Percentiles rank a stretch among this genome's conserved stretches.
phyloP scores from a whole-genome alignment of 2,113 vertebrate species.

The Picathartes gymnocephalus region DNA sequence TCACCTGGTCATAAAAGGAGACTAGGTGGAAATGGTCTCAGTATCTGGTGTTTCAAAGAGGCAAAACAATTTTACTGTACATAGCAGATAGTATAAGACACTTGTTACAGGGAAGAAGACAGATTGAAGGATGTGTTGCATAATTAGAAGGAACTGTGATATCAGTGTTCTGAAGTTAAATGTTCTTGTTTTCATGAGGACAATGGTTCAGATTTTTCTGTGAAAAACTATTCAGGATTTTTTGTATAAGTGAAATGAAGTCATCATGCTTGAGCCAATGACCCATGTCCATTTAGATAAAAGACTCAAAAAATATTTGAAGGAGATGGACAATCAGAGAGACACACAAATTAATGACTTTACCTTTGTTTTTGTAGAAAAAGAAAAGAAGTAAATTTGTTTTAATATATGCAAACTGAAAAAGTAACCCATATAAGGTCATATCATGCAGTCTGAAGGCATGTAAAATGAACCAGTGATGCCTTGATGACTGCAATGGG shows the following conservation, averaged over 20 bases:
- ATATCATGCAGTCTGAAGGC: background rate
- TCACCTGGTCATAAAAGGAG: too few species aligned
- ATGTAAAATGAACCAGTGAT: background rate
- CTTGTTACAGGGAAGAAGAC: background rate
- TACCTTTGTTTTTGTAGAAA: background rate
- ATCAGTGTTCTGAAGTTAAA: background rate
- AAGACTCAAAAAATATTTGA: background rate
- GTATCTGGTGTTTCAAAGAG: background rate
- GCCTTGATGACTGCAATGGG: background rate
- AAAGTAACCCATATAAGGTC: background rate
- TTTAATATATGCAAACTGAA: background rate
- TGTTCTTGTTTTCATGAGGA: background rate
- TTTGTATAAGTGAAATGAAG: background rate
- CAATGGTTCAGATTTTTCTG: background rate
- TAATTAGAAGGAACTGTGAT: background rate
- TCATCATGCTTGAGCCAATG: background rate
- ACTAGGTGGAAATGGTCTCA: background rate
- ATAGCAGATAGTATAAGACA: background rate
- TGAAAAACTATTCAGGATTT: background rate
- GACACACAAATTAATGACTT: background rate
- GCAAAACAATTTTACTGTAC: background rate
- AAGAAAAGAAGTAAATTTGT: background rate
- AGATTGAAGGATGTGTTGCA: background rate
- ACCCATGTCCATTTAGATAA: background rate
- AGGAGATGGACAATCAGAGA: background rate